Percentiles rank a stretch among this genome's conserved stretches.
Conservation (phyloP, 2,888 invertebrate genomes). For the Tachina grossa region DNA sequence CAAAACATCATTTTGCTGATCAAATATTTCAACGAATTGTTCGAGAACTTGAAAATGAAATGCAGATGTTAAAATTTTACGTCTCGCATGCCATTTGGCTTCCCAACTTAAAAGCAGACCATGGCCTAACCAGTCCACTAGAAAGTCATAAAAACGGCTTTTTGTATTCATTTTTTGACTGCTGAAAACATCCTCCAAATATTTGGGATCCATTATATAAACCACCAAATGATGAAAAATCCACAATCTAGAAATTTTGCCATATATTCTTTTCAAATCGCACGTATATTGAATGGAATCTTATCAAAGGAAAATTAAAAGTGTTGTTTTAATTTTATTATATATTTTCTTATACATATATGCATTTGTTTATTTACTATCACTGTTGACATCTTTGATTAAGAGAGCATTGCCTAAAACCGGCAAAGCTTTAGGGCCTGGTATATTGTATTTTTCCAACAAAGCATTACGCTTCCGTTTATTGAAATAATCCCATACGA, state of each 20-base stretch:
- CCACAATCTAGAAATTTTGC: slow-evolving; percentile 81
- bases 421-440: slow-evolving; percentile 72
- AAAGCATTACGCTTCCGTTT: slow-evolving; percentile 76
- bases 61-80: slow-evolving; percentile 66
- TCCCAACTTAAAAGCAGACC: slow-evolving; percentile 65
- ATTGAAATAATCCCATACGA: slow-evolving; percentile 75
- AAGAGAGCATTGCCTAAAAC: slow-evolving; percentile 72
- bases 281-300: slow-evolving; percentile 21
- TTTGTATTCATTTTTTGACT: slow-evolving; percentile 79
- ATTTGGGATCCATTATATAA: slow-evolving; percentile 67
- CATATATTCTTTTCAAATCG: slow-evolving; percentile 78
- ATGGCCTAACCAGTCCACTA: slow-evolving; percentile 72
- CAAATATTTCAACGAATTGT: slow-evolving; percentile 88
- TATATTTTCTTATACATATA: not conserved
- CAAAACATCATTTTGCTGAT: slow-evolving; percentile 86
- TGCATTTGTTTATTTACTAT: slow-evolving; percentile 52
- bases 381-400: slow-evolving; percentile 44
- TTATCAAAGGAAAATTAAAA: not conserved
- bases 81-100: slow-evolving; percentile 63
- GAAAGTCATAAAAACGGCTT: slow-evolving; percentile 76
- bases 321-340: not conserved
- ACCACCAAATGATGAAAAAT: slow-evolving; percentile 62
- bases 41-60: slow-evolving; percentile 82
- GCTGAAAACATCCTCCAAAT: slow-evolving; percentile 82
- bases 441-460: slow-evolving; percentile 67